Conservation (phyloP, 2,888 invertebrate species). For the Melinopterus prodromus region DNA sequence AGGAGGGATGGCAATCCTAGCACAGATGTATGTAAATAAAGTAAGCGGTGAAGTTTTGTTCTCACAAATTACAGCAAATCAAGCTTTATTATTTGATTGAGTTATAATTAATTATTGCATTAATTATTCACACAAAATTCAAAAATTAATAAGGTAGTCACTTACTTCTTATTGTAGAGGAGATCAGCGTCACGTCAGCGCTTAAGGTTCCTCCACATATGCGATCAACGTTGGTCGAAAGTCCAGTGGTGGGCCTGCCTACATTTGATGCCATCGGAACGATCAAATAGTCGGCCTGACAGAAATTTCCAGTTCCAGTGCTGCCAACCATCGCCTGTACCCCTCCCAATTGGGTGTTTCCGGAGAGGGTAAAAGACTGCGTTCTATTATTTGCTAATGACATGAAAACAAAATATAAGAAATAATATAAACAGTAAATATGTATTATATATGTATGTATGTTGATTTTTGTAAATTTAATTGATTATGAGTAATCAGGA, state of each 20-base stretch:
- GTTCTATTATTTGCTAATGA: slow-evolving; percentile 73
- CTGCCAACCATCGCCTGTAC: slow-evolving; percentile 72
- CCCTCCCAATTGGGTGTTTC: slow-evolving; percentile 73
- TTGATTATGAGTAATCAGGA: no score
- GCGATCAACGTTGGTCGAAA: slow-evolving; percentile 77
- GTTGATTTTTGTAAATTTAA: no score
- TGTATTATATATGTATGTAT: no score
- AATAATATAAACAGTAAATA: no score
- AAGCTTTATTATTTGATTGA: no score
- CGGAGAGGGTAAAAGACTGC: slow-evolving; percentile 78
- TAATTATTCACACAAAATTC: neutral
- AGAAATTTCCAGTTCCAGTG: slow-evolving; percentile 72
- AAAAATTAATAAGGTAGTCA: slow-evolving; percentile 41
- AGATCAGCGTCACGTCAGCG: slow-evolving; percentile 73
- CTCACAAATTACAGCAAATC: no score
- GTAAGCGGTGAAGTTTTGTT: no score
- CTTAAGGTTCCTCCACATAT: slow-evolving; percentile 85
- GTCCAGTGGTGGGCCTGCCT: slow-evolving; percentile 66
- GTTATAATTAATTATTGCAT: neutral
- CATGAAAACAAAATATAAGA: no score
- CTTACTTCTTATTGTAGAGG: slow-evolving; percentile 78
- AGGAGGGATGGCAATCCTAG: no score
- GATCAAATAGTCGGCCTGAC: slow-evolving; percentile 81
- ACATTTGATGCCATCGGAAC: slow-evolving; percentile 80
- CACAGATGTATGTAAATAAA: no score